Conservation (phyloP, 1,140 invertebrate genomes). For the Meloidogyne chitwoodi region DNA sequence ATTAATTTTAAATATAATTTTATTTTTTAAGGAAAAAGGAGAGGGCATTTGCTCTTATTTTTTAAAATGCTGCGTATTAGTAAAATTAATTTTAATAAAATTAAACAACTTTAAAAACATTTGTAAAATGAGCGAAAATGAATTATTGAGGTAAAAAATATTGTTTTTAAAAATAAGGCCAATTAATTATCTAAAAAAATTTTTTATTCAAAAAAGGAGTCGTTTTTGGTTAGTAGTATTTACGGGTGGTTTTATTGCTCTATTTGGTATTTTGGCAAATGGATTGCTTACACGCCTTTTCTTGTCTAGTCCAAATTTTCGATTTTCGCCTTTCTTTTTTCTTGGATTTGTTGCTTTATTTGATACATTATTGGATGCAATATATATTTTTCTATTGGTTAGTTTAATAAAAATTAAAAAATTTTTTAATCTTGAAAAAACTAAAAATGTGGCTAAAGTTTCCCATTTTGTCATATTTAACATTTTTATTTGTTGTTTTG, state of each 20-base stretch:
- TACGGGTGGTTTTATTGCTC: constrained; percentile 27
- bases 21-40: no score
- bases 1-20: no score
- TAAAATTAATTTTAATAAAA: background rate
- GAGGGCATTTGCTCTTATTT: background rate
- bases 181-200: background rate
- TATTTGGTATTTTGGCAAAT: constrained; percentile 41
- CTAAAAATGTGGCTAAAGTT: no score
- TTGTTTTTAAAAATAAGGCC: background rate
- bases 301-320: constrained; percentile 29
- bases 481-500: no score
- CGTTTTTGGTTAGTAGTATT: constrained; percentile 31
- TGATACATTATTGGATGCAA: constrained; percentile 38
- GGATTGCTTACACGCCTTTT: constrained; percentile 37
- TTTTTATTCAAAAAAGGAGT: background rate
- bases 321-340: constrained; percentile 49
- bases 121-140: background rate
- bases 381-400: constrained; percentile 41
- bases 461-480: no score
- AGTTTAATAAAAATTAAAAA: constrained; percentile 15
- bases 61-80: background rate
- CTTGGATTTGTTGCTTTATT: constrained; percentile 45
- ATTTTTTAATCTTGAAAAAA: background rate
- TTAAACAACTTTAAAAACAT: background rate
- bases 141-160: background rate